Percentiles rank a stretch among this genome's conserved stretches.
Conservation (phyloP, 2,888 invertebrate genomes). For the Acronicta psi region DNA sequence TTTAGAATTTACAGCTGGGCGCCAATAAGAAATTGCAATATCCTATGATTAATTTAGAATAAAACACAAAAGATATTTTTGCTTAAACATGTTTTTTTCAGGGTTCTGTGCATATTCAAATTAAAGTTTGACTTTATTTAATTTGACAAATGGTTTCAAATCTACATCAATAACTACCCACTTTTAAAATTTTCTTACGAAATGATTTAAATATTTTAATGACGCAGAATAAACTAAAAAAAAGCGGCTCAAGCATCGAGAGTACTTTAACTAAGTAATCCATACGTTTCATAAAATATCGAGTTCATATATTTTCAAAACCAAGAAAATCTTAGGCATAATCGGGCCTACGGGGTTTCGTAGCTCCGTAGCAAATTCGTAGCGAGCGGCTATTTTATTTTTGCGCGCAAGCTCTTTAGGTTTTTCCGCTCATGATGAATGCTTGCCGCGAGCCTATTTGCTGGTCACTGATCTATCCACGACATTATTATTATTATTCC, state of each 20-base stretch:
- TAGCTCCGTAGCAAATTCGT: slow-evolving; percentile 63
- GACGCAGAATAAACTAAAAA: background rate
- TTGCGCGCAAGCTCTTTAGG: no score
- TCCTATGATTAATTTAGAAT: background rate
- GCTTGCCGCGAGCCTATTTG: slow-evolving; percentile 35
- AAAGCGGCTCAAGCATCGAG: no score
- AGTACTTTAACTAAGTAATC: no score
- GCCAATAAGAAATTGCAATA: slow-evolving; percentile 26
- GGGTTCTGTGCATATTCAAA: background rate
- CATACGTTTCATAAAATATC: slow-evolving; percentile 8
- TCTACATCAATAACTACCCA: background rate
- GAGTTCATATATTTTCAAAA: slow-evolving; percentile 3
- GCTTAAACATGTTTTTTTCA: slow-evolving; percentile 8
- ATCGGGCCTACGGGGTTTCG: slow-evolving; percentile 57
- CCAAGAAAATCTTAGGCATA: slow-evolving; percentile 16
- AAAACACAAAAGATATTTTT: slow-evolving; percentile 2
- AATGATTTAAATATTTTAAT: slow-evolving; percentile 5
- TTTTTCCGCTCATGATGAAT: slow-evolving; percentile 64
- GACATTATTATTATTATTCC: slow-evolving; percentile 19
- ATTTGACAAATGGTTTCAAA: background rate
- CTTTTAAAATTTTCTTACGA: background rate
- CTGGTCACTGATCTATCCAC: slow-evolving; percentile 27
- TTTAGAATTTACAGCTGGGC: slow-evolving; percentile 54
- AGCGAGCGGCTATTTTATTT: slow-evolving; percentile 61
- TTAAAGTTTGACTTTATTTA: background rate